These are phyloP conservation scores for Arothron firmamentum DNA, from an alignment of 2,113 vertebrate species.

Conservation along the genomic window DNA sequence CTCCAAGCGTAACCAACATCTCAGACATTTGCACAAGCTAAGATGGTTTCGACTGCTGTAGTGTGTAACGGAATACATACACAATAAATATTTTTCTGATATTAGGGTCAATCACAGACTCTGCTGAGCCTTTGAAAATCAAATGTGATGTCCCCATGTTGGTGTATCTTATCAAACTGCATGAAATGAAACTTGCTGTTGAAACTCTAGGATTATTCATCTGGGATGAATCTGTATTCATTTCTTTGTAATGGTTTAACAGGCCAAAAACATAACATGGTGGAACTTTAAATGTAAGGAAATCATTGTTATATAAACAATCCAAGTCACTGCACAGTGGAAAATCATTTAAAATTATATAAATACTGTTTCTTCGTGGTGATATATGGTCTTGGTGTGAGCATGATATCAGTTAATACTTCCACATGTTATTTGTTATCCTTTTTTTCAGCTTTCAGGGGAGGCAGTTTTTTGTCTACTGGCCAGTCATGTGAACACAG, in stretches of 20 bases:
- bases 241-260: too few species aligned
- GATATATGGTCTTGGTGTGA: slow-evolving; percentile 4
- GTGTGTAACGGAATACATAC: not conserved
- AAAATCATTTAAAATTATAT: not conserved
- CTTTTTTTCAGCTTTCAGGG: slow-evolving; percentile 12
- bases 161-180: slow-evolving; percentile 10
- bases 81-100: not conserved
- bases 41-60: slow-evolving; percentile 9
- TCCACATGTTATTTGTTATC: slow-evolving; percentile 5
- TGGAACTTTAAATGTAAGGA: too few species aligned
- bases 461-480: slow-evolving; percentile 24
- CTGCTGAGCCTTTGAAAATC: not conserved
- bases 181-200: slow-evolving; percentile 26
- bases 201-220: too few species aligned
- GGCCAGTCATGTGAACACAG: slow-evolving; percentile 10
- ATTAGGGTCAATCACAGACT: not conserved
- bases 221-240: too few species aligned
- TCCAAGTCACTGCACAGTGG: not conserved
- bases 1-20: slow-evolving; percentile 16
- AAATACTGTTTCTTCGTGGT: not conserved
- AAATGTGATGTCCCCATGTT: not conserved
- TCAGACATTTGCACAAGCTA: slow-evolving; percentile 21
- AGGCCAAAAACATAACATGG: too few species aligned
- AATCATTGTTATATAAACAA: too few species aligned
- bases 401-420: slow-evolving; percentile 3